Base-by-base conservation (phyloP, 2,113 vertebrate species). In the Chlorodrepanis virens region DNA sequence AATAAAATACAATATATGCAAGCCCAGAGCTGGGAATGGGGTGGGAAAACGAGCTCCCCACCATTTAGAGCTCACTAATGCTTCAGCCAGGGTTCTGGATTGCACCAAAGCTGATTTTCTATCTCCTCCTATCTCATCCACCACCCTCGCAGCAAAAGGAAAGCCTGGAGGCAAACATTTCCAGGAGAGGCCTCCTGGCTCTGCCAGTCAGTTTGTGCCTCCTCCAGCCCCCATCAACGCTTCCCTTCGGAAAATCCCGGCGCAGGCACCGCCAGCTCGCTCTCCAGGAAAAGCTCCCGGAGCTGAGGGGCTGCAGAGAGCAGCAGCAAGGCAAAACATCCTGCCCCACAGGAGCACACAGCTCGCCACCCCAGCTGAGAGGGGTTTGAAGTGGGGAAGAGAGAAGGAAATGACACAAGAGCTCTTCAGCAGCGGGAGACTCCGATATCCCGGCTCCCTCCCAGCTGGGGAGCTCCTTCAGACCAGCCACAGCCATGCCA, bases 151-250 rank as follows among this genome's bases (percentile, higher is more conserved):
- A 94, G 77, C 37, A 4, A 22, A 79, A 92, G 93, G 60, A 80
- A 89, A 97, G 94, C 83, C 87, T 78, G 9, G 45, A 94, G 93
- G 92, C 89, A 89, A 92, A 91, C 86, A 47, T 28, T 95, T 85
- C 57, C 69, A 78, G 7, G 21, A 63, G 83, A 61, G 71, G 71
- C 54, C 29, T 76, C 67, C 45, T 69, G 0, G 0, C 47, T 80
- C 80, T 31, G 88, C 86, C 15, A 5, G 21, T 5, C 2, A 7
- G 57, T 27, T 13, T 15, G 12, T 83, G 44, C 78, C 59, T 92
- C 90, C 79, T 85, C 57, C 94, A 89, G 69, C 76, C 60, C 59
- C 83, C 57, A 18, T 3, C 28, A 2, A 7, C 0, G 4, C 56
- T 56, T 49, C 13, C 67, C 88, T 59, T 10, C 0, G 8, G 86